These are phyloP conservation scores for Muscicapa adusta DNA, from an alignment of 2,113 vertebrate species.

Conservation along the genomic window DNA sequence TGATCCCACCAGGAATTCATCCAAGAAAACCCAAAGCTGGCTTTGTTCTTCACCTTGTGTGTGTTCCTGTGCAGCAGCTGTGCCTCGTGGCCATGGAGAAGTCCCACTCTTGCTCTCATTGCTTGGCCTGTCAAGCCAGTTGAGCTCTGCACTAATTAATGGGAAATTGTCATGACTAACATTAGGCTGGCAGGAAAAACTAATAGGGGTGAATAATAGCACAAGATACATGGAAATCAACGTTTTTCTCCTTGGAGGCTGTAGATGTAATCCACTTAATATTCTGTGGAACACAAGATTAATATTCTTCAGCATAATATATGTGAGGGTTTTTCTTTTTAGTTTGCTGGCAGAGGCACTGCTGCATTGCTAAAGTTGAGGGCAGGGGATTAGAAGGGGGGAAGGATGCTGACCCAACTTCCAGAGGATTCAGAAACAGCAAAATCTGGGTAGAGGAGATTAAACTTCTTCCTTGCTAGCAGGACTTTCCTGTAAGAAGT, in stretches of 20 bases:
- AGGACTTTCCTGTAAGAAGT: neutral
- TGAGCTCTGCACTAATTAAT: neutral
- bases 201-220: slow-evolving; percentile 40
- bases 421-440: neutral
- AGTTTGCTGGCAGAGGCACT: neutral
- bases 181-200: neutral
- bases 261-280: slow-evolving; percentile 56
- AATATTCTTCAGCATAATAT: slow-evolving; percentile 27
- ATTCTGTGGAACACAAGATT: slow-evolving; percentile 52
- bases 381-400: neutral
- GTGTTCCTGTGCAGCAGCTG: neutral
- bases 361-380: neutral
- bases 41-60: neutral
- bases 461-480: neutral
- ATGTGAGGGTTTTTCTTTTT: slow-evolving; percentile 22
- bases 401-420: slow-evolving; percentile 15
- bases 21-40: neutral
- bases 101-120: neutral
- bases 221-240: slow-evolving; percentile 20
- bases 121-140: neutral
- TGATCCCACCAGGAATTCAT: neutral
- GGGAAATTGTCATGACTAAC: neutral
- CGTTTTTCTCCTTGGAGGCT: slow-evolving; percentile 38
- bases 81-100: neutral
- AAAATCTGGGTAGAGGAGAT: neutral